Base-by-base conservation (phyloP, 2,888 invertebrate genomes). In the Amiota communis region DNA sequence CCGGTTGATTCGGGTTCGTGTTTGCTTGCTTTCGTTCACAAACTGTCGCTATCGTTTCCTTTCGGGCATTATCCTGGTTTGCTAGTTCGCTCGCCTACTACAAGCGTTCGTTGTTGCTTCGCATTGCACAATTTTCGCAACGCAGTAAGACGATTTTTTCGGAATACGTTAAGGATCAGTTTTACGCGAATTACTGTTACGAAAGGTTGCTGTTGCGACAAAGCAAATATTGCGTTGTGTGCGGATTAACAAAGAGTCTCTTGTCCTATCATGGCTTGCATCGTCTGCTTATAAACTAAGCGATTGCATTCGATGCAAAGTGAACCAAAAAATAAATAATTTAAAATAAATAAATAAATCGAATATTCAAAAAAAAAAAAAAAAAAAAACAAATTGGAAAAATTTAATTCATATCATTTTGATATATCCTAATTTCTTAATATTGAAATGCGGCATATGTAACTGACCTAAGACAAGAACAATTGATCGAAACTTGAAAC, bases 151-250 rank as follows among this genome's bases (percentile, higher is more conserved):
- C 74, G 78, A 76, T 84, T 85, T 86, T 87, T 88, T 87, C 86
- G 86, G 86, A 87, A 87, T 87, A 84, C 86, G 86, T 86, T 87
- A 86, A 87, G 87, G 87, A 87, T 87, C 89, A 89, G 89, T 89
- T 89, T 85, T 88, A 83, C 89, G 89, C 88, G 89, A 89, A 88
- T 87, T 86, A 88, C 88, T 86, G 87, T 86, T 86, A 88, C 87
- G 89, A 87, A 86, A 88, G 89, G 84, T 87, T 80, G 87, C 84
- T 80, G 36, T 36, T 36, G 76, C 69, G 79, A 79, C 79, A 77
- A 17, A 15, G 49, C 51, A 51, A 68, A 68, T 36, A 51, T 68
- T 68, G 49, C 36, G 36, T 36, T 68, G 36, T 63, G 63, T 63
- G 75, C 81, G 82, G 85, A 81, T 74, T 72, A 78, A 76, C 73